These are phyloP conservation scores for Parambassis ranga DNA, from an alignment of 2,797 vertebrate genomes.

Conservation along the genomic window DNA sequence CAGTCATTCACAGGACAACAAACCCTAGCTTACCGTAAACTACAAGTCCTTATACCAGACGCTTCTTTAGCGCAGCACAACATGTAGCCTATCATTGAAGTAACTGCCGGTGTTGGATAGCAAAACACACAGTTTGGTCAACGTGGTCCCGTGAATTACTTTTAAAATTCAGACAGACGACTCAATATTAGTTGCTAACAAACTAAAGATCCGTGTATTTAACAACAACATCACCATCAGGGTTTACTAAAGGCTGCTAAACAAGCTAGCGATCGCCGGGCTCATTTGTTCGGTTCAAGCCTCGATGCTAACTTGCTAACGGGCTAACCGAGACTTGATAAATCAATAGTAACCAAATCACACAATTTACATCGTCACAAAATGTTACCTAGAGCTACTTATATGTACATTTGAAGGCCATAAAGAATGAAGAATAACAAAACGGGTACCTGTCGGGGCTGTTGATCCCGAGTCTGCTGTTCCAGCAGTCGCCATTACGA, in stretches of 20 bases:
- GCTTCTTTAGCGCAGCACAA: not conserved
- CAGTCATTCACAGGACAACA: not conserved
- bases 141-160: not conserved
- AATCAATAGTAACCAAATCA: not conserved
- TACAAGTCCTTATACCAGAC: not conserved
- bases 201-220: not conserved
- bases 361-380: not conserved
- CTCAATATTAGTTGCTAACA: fast-evolving
- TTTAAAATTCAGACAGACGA: not conserved
- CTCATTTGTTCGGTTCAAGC: constrained; percentile 47
- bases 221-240: not conserved
- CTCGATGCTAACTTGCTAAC: constrained; percentile 59
- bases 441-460: constrained; percentile 78
- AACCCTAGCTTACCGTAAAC: not conserved
- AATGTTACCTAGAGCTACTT: not conserved
- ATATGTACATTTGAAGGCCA: not conserved
- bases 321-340: constrained; percentile 35
- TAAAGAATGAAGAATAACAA: fast-evolving
- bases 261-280: constrained; percentile 5
- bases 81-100: not conserved
- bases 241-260: constrained; percentile 9
- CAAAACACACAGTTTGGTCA: constrained; percentile 11
- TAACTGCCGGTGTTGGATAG: constrained; percentile 23
- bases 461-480: constrained; percentile 78
- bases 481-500: constrained; percentile 85